Base-by-base conservation (phyloP, 2,888 invertebrate genomes). In the Drosophila mimetica region DNA sequence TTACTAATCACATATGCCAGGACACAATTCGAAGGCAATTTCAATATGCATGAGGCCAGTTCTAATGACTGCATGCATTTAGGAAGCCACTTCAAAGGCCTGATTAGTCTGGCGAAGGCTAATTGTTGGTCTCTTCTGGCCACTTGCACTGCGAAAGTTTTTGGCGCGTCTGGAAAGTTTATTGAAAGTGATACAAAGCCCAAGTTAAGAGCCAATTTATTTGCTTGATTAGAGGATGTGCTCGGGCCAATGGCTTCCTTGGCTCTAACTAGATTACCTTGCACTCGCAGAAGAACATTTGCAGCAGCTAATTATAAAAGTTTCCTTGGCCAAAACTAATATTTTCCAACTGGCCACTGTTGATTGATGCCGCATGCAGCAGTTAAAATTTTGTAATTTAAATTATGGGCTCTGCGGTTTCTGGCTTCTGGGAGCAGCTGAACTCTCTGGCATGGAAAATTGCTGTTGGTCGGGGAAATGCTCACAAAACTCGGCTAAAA, bases 81-180 rank as follows among this genome's bases (percentile, higher is more conserved):
- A 42, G 69, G 34, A 64, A 48, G 65, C 69, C 69, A 66, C 69
- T 55, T 69, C 55, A 66, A 66, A 66, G 69, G 69, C 41, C 30
- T 66, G 22, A 66, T 69, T 67, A 48, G 47, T 32, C 37, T 50
- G 37, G 42, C n/a, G n/a, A 28, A 30, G 32, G 8, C 46, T 54
- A 65, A 66, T 67, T 66, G 55, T 30, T 16, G 9, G n/a, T 37
- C 37, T 44, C 28, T 16, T 14, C 14, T 28, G 2, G 28, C n/a
- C 2, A 4, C 34, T 13, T 48, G 9, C 61, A 46, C 22, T 7
- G 28, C 4, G 20, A 1, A 42, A 50, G 28, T 63, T 64, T 8
- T 64, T 5, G 22, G 9, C 14, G 18, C 36, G 36, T 60, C 59
- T 60, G 36, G 16, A 30, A 61, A 61, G 61, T 46, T 61, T 25